Conservation (phyloP, 2,888 invertebrate species). For the Syrista parreyssii region DNA sequence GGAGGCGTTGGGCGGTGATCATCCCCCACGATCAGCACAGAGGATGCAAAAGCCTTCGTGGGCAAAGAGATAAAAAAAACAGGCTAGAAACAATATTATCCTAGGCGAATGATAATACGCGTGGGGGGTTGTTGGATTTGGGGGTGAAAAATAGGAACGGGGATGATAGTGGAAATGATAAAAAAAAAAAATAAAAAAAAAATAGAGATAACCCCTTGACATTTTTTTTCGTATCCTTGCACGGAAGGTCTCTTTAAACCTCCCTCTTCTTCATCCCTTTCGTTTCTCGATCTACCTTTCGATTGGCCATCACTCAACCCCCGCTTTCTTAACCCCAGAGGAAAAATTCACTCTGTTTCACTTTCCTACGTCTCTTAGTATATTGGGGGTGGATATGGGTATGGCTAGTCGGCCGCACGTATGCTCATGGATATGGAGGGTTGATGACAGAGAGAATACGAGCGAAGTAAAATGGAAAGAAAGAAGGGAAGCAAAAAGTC, state of each 20-base stretch:
- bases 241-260: neutral
- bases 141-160: neutral
- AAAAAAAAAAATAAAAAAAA: neutral
- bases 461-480: neutral
- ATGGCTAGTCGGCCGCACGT: neutral
- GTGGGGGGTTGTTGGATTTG: neutral
- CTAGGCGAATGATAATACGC: conserved; percentile 14
- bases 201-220: neutral
- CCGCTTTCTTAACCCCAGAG: neutral
- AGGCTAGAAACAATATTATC: conserved; percentile 18
- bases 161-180: neutral
- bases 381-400: neutral
- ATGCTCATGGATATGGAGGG: neutral
- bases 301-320: neutral
- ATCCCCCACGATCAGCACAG: neutral
- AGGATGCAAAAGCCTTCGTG: neutral
- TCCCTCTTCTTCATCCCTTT: neutral
- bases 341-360: neutral
- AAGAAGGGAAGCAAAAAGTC: neutral
- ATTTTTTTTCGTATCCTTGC: neutral
- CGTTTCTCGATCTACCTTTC: neutral
- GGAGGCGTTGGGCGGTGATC: neutral
- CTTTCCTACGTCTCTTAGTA: neutral
- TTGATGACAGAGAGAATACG: neutral
- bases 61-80: neutral